phyloP scores from a whole-genome alignment of 2,888 invertebrate genomes.

The Ephialtes manifestator region DNA sequence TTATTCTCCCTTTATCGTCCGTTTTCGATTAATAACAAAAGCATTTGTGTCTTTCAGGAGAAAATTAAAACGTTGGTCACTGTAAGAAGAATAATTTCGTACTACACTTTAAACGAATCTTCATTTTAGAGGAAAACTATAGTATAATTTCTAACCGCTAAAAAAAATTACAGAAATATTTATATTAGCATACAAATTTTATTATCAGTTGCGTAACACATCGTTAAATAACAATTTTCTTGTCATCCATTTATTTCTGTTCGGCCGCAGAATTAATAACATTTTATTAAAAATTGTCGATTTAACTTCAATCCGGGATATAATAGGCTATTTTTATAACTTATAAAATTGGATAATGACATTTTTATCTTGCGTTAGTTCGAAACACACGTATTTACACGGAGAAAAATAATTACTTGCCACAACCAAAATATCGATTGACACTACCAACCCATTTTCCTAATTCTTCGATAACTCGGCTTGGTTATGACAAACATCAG shows the following conservation, averaged over 20 bases:
- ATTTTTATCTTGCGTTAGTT: too few species aligned
- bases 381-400: too few species aligned
- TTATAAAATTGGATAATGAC: too few species aligned
- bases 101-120: not conserved
- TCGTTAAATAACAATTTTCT: not conserved
- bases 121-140: not conserved
- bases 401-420: too few species aligned
- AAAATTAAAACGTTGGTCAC: not conserved
- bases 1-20: constrained; percentile 12
- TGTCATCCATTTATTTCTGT: not conserved
- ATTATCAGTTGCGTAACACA: too few species aligned
- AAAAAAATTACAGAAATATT: not conserved
- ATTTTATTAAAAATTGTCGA: too few species aligned
- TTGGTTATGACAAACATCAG: too few species aligned
- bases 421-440: too few species aligned
- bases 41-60: not conserved
- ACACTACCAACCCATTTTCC: too few species aligned
- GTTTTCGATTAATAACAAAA: constrained; percentile 22
- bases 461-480: too few species aligned
- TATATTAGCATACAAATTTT: not conserved
- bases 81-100: not conserved
- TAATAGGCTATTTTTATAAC: too few species aligned
- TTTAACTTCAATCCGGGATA: not conserved
- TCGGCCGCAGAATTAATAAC: too few species aligned
- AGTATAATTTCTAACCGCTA: not conserved